A percentile compares a stretch with the other conserved stretches of the same genome.
phyloP scores from a whole-genome alignment of 2,797 vertebrate genomes.

The Borostomias antarcticus region DNA sequence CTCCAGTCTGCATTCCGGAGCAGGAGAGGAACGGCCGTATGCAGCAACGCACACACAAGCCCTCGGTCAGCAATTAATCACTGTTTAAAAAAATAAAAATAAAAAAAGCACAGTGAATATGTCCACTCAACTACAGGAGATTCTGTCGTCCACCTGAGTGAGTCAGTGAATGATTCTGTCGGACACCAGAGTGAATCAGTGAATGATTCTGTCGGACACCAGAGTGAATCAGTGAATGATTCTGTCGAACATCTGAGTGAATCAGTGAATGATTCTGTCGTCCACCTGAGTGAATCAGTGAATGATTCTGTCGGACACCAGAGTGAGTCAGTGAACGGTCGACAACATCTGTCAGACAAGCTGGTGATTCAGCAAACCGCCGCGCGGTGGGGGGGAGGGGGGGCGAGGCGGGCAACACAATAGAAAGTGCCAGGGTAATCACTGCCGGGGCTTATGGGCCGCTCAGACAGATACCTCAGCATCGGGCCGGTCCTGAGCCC shows the following conservation, averaged over 20 bases:
- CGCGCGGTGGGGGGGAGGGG: constrained; percentile 14
- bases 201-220: no score
- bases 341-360: neutral
- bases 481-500: neutral
- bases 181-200: no score
- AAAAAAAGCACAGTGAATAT: neutral
- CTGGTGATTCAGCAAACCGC: neutral
- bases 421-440: constrained; percentile 73
- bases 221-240: no score
- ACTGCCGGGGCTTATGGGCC: constrained; percentile 64
- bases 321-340: no score
- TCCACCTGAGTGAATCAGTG: no score
- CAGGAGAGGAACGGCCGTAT: neutral
- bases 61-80: constrained; percentile 5
- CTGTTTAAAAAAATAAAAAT: neutral
- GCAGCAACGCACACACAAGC: neutral
- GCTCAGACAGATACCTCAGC: constrained; percentile 13
- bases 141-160: no score
- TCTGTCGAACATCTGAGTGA: no score
- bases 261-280: no score
- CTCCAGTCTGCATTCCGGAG: constrained; percentile 3
- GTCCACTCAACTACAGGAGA: no score
- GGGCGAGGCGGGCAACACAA: constrained; percentile 51
- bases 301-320: no score
- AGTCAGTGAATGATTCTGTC: no score